Percentiles rank a stretch among this genome's conserved stretches.
phyloP scores from a whole-genome alignment of 64 coral and sea anemone genomes.

The Actinia equina region DNA sequence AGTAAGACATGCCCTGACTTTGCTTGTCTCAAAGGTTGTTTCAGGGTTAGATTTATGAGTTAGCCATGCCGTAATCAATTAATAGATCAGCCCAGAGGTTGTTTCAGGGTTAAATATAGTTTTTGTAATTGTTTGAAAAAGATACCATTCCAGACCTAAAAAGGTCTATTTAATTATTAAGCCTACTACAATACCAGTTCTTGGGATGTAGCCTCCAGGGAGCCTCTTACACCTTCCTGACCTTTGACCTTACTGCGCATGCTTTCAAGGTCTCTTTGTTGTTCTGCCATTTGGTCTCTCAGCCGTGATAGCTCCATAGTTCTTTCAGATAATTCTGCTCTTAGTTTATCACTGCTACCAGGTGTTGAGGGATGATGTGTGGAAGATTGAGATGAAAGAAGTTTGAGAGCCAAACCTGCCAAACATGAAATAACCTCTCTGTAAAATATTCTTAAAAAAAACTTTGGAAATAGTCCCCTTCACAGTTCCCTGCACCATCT shows the following conservation, averaged over 20 bases:
- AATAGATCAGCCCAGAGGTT: no score
- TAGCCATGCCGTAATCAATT: no score
- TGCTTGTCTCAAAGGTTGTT: no score
- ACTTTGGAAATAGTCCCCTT: no score
- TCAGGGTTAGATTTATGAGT: no score
- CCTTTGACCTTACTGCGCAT: conserved; percentile 51
- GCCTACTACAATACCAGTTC: conserved; percentile 56
- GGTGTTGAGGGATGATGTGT: not conserved
- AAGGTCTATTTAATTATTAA: not conserved
- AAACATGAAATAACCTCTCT: not conserved
- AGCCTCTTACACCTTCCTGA: conserved; percentile 41
- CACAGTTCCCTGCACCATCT: no score
- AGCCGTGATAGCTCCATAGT: conserved; percentile 76
- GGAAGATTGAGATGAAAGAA: conserved; percentile 42
- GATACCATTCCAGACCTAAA: no score
- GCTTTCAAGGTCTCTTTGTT: conserved; percentile 69
- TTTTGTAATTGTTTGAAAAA: no score
- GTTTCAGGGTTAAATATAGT: no score
- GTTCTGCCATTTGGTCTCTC: conserved; percentile 81
- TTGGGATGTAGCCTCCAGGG: conserved; percentile 55
- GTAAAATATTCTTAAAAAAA: no score
- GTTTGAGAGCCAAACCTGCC: conserved; percentile 64
- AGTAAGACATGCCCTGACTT: no score
- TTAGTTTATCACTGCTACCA: conserved; percentile 33
- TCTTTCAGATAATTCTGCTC: conserved; percentile 59